These are phyloP conservation scores for Catamblyrhynchus diadema DNA, from an alignment of 2,797 vertebrate species.

Conservation along the genomic window DNA sequence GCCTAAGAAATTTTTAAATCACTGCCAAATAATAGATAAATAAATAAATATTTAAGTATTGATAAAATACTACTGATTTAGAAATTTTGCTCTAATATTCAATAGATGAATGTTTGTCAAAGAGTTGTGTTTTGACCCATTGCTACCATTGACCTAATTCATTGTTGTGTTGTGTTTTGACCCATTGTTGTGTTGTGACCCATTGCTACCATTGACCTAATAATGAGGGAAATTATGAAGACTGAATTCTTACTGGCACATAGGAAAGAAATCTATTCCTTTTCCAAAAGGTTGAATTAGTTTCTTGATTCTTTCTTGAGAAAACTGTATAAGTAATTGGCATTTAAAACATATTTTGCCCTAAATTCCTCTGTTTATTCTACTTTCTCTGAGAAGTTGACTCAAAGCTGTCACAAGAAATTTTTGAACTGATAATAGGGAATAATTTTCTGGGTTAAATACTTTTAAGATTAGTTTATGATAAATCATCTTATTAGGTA, in stretches of 20 bases:
- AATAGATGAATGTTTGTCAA: not conserved
- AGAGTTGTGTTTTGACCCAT: not conserved
- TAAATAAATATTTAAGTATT: not conserved
- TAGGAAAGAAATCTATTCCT: not conserved
- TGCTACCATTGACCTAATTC: not conserved
- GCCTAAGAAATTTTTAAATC: not conserved
- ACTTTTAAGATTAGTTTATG: not conserved
- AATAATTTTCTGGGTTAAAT: not conserved
- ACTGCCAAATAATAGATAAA: not conserved
- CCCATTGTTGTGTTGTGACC: not conserved
- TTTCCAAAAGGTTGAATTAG: not conserved
- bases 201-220: not conserved
- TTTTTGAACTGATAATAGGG: not conserved
- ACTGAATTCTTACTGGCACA: not conserved
- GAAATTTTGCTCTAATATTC: not conserved
- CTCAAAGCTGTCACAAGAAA: not conserved
- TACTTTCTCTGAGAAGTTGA: not conserved
- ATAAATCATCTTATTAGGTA: not conserved
- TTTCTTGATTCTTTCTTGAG: not conserved
- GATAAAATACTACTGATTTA: not conserved
- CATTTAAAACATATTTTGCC: not conserved
- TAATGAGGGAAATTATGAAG: not conserved
- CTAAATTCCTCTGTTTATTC: not conserved
- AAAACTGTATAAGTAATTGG: not conserved
- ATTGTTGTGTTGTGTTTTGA: not conserved